phyloP scores from a whole-genome alignment of 2,797 vertebrate genomes.

The Luscinia luscinia region DNA sequence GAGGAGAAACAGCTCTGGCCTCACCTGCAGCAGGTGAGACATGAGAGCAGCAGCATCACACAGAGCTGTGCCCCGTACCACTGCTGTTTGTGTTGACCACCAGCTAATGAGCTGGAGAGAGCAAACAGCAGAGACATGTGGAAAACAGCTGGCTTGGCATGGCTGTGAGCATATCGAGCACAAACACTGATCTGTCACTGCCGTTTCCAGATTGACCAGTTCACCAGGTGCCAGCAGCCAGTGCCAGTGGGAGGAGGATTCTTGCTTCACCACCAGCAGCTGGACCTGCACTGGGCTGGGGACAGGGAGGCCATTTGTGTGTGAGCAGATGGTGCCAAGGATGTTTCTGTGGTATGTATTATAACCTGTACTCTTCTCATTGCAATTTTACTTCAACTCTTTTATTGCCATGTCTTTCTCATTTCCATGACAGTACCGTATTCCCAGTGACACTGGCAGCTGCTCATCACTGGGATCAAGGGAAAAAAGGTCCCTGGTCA shows the following conservation, averaged over 20 bases:
- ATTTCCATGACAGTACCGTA: not conserved
- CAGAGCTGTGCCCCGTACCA: fast-evolving
- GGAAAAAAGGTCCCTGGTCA: not conserved
- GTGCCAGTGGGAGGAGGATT: not conserved
- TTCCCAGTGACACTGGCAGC: not conserved
- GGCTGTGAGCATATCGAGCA: fast-evolving
- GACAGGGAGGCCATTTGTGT: fast-evolving
- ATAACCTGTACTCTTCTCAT: not conserved
- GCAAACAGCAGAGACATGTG: not conserved
- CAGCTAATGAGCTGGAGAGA: slow-evolving; percentile 7
- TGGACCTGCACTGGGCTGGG: not conserved
- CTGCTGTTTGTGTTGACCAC: not conserved
- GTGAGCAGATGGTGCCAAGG: fast-evolving
- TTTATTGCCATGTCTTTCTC: not conserved
- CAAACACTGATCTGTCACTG: not conserved
- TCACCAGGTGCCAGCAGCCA: not conserved
- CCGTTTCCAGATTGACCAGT: not conserved
- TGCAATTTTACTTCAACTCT: not conserved
- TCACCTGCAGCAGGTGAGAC: not conserved
- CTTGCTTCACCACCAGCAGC: not conserved
- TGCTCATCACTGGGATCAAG: not conserved
- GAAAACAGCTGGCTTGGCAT: not conserved
- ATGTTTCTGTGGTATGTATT: not conserved
- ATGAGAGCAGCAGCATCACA: fast-evolving
- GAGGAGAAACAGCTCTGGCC: not conserved